Evolutionary conservation across 2,888 invertebrate species (phyloP), one percentile per base, ranked within the genome.

Genomic region (Ferdinandea cuprea): DNA sequence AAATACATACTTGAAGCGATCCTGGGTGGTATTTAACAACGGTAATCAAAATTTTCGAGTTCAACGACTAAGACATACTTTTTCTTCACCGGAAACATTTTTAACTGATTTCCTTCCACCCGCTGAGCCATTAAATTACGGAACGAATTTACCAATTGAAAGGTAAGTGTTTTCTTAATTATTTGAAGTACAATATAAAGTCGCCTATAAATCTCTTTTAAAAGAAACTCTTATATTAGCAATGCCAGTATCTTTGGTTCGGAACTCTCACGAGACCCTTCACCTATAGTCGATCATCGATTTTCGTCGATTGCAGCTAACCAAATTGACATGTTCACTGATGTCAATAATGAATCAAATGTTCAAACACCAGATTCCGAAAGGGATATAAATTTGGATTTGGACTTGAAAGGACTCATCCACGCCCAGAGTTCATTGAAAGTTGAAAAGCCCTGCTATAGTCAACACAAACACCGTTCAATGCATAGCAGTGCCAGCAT

Each of bases 171-270:
- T 17, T 15, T 17, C n/a, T n/a, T 11, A 35, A 35, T 19, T 30
- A 9, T 15, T 8, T 35, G 1, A 3, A 30, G 15, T 5, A 17
- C 4, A 50, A 40, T 9, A 1, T 7, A 35, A 2, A 3, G 0
- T n/a, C 15, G 0, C 2, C 17, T 61, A 15, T 9, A 44, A 1
- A 9, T 44, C 19, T 19, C 11, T 44, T 44, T 11, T 21, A 19
- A 35, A 42, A 87, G 88, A 80, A 87, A 87, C 65, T 87, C 87
- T 19, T 85, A 86, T 58, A 80, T 86, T 30, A 89, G 88, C 74
- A 88, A 88, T 54, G 88, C 90, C 44, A 91, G 90, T 65, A 90
- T 89, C 61, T 90, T 90, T 79, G 89, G 90, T 50, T 91, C 90
- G 1, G 90, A 91, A 19, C 81, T 91, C 7, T 89, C 91, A 0